Evolutionary conservation across 35 echinoderm and acorn worm species (phyloP), one percentile per base, ranked within the genome.

Genomic region (Anneissia japonica): DNA sequence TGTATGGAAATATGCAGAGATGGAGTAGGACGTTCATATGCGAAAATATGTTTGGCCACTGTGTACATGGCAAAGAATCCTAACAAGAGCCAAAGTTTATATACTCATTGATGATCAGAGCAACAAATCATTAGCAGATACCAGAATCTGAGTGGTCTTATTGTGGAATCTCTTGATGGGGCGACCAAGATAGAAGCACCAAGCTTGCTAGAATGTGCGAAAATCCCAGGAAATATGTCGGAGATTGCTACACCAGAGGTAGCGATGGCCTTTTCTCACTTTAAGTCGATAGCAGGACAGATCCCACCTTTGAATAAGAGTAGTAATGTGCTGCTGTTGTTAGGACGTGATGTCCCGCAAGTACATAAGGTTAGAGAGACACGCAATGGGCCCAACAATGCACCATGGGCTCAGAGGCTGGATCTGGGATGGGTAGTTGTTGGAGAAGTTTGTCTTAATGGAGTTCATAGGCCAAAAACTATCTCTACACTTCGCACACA

Each of bases 91-190:
- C 10, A 64, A 64, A 26, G 6, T 26, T 36, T 94, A 90, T 76
- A 89, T 74, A 0, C 36, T 94, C 64, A 72, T 94, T 34, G 93
- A 94, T 34, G 93, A 94, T 23, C 93, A 94, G 28, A 87, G 77
- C 21, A 91, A 94, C 78, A 64, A 41, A 19, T 82, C 82, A 0
- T 74, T 94, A 21, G 88, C 73, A 10, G 55, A 74, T 46, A 40
- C 76, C 12, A 23, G 78, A 64, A 79, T 46, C 38, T 55, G 26
- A 36, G 46, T 23, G 72, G 46, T 37, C 39, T 94, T 5, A 79
- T 73, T 11, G 14, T 94, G 14, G 46, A 74, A 16, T 85, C 83
- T 1, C 30, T 84, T 0, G 38, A 87, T 55, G 46, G 32, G 0
- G 72, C 88, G 32, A 39, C 72, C 3, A 64, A 36, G 32, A 30